Conservation (phyloP, 2,888 invertebrate species). For the Cantharis flavilabris region DNA sequence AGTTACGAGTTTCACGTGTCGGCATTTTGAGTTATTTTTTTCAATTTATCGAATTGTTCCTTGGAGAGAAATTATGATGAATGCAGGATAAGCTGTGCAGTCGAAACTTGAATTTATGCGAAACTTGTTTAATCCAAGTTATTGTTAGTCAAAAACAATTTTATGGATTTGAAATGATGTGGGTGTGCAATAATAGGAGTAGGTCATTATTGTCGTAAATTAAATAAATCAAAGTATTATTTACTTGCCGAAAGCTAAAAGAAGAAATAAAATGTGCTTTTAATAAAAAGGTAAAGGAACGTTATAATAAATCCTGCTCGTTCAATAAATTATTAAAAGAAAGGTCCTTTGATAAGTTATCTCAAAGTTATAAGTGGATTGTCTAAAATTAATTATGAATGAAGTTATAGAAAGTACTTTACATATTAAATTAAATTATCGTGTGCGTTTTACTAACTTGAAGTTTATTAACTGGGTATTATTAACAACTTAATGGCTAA, state of each 20-base stretch:
- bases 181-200: too few relatives aligned
- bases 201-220: too few relatives aligned
- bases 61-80: not conserved
- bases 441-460: not conserved
- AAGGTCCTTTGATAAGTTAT: not conserved
- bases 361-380: not conserved
- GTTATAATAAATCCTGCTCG: not conserved
- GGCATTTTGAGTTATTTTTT: not conserved
- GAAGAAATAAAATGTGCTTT: not conserved
- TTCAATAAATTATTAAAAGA: not conserved
- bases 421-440: not conserved
- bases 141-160: not conserved
- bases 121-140: not conserved
- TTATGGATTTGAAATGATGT: not conserved
- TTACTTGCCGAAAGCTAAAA: not conserved
- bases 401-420: not conserved
- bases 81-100: not conserved
- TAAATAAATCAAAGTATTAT: not conserved
- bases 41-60: not conserved
- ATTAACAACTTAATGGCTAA: not conserved
- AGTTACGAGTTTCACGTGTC: not conserved
- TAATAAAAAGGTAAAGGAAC: too few relatives aligned
- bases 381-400: not conserved
- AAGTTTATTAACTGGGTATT: not conserved
- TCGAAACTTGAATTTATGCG: not conserved